Evolutionary conservation across 2,888 invertebrate genomes (phyloP), one percentile per base, ranked within the genome.

Genomic region (Chelonus formosanus): DNA sequence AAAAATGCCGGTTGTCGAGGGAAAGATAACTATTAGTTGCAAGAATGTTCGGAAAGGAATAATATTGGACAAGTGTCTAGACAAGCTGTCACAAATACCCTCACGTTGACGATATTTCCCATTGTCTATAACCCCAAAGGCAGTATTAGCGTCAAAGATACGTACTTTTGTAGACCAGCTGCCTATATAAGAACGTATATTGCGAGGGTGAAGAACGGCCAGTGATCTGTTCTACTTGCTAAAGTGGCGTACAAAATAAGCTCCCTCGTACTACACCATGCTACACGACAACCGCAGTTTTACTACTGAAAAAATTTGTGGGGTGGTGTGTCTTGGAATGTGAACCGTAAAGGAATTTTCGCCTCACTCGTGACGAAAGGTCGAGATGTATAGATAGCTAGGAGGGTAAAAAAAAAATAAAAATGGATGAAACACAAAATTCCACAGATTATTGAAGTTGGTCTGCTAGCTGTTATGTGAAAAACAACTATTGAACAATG

Each of bases 221-320:
- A 58, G 67, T 62, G 67, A 67, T 67, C 58, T 62, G 62, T 67
- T 63, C 45, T 44, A 67, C 53, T 63, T 63, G 67, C 58, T 58
- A 55, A 67, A 63, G 67, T 62, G 62, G 57, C 57, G 57, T 66
- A 45, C 66, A 52, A 66, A 66, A 66, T 66, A 66, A 66, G 61
- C 66, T 61, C 52, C 20, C 60, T 45, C n/a, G 55, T 20, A 20
- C 20, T 20, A 20, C 20, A 20, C 20, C 20, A 20, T 20, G 20
- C 20, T 20, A 47, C 56, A 62, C 62, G 31, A 52, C 4, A 62
- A 67, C 40, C 57, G 62, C 54, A 52, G 58, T 67, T 48, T 56
- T 31, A 63, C 32, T 43, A 31, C 40, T 35, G 31, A 59, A 8
- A 36, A 6, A 20, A 50, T 3, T 7, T 34, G 32, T 35, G 43